phyloP scores from a whole-genome alignment of 2,888 invertebrate genomes.

The Drepana falcataria region DNA sequence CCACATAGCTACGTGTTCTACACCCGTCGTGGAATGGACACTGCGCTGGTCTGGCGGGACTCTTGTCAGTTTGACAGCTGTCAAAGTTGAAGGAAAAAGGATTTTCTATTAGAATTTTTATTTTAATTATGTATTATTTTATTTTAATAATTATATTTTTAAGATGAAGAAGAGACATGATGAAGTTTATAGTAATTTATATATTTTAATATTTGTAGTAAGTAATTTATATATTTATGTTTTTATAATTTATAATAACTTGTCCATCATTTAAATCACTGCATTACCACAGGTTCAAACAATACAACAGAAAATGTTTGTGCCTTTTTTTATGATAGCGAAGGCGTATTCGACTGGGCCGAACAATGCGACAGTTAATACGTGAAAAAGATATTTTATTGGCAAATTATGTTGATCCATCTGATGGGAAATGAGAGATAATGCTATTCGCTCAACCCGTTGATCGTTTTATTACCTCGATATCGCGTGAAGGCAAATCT shows the following conservation, averaged over 20 bases:
- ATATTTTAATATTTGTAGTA: no score
- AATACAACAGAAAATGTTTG: background rate
- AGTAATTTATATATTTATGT: no score
- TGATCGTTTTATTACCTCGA: no score
- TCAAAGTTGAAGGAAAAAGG: background rate
- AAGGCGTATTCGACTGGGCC: background rate
- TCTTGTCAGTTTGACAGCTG: background rate
- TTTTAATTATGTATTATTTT: no score
- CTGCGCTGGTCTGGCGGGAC: background rate
- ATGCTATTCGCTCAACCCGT: background rate
- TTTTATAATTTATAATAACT: no score
- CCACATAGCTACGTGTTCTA: conserved; percentile 54
- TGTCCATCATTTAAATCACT: no score
- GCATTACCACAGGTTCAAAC: no score
- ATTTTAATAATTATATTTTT: no score
- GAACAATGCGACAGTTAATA: background rate
- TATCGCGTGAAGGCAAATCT: background rate
- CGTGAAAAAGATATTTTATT: background rate
- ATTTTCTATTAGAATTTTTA: no score
- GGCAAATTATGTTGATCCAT: background rate
- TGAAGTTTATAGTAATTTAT: no score
- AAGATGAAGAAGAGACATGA: no score
- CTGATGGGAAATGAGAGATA: background rate
- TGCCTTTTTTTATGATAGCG: background rate
- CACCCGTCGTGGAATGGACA: conserved; percentile 22